phyloP scores from a whole-genome alignment of 2,113 vertebrate species.

The Amazona guildingii region DNA sequence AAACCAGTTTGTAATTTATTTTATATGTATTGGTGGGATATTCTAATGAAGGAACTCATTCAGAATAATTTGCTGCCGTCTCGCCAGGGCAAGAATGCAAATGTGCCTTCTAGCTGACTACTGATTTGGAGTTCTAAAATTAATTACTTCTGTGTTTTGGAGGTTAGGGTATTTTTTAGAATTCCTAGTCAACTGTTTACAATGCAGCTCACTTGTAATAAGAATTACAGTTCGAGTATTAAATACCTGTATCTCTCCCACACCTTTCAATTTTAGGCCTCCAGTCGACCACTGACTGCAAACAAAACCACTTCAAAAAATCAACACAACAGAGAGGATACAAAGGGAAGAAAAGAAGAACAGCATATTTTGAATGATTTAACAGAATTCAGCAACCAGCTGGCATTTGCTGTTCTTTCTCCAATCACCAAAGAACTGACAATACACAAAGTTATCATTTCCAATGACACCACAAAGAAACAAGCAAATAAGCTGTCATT shows the following conservation, averaged over 20 bases:
- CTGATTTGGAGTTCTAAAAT: neutral
- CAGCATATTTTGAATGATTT: neutral
- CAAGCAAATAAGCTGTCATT: neutral
- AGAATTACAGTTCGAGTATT: neutral
- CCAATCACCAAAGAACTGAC: neutral
- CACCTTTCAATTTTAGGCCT: neutral
- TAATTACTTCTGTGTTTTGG: neutral
- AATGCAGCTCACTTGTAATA: neutral
- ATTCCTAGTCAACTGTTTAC: neutral
- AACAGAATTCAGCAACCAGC: neutral
- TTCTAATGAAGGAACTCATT: neutral
- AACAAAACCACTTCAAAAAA: neutral
- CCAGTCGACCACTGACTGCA: neutral
- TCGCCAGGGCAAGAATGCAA: neutral
- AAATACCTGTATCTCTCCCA: neutral
- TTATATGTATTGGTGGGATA: neutral
- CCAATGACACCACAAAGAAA: rapidly evolving
- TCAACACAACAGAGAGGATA: neutral
- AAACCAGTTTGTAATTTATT: neutral
- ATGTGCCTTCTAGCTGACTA: neutral
- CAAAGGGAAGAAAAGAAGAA: neutral
- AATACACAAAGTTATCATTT: neutral
- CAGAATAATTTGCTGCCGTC: neutral
- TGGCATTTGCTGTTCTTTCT: neutral
- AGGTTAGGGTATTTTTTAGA: neutral